phyloP scores from a whole-genome alignment of 2,888 invertebrate genomes.

The Allophyes oxyacanthae region DNA sequence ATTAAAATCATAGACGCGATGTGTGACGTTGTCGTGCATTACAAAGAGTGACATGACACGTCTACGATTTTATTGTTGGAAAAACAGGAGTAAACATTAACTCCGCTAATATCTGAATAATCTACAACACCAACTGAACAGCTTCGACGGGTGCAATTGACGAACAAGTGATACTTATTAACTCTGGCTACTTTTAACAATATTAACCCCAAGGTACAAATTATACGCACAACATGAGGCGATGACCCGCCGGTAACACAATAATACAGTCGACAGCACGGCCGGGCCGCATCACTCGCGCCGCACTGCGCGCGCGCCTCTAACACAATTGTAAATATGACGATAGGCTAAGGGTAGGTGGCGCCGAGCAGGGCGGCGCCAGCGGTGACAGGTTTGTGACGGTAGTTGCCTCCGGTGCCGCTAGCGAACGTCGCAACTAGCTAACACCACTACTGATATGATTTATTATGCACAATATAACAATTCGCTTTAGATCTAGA shows the following conservation, averaged over 20 bases:
- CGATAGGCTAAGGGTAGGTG: no score
- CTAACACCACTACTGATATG: constrained; percentile 77
- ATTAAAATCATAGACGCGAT: constrained; percentile 67
- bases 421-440: constrained; percentile 60
- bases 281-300: constrained; percentile 10
- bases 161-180: constrained; percentile 88
- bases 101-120: constrained; percentile 75
- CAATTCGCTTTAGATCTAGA: constrained; percentile 78
- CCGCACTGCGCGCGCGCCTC: background rate
- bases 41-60: constrained; percentile 53
- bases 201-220: constrained; percentile 80
- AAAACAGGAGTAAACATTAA: constrained; percentile 68
- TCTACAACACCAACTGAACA: constrained; percentile 81
- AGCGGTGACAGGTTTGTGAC: constrained; percentile 9
- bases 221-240: constrained; percentile 73
- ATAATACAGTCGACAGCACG: constrained; percentile 70
- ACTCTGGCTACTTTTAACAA: constrained; percentile 86
- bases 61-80: constrained; percentile 65
- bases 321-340: no score
- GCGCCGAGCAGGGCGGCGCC: constrained; percentile 17
- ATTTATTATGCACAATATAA: constrained; percentile 82
- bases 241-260: constrained; percentile 75
- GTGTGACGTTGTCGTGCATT: constrained; percentile 38
- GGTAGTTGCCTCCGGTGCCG: constrained; percentile 53
- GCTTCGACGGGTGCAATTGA: constrained; percentile 87